Conservation (phyloP, 92 coral and sea anemone species). For the Actinostola sp. region DNA sequence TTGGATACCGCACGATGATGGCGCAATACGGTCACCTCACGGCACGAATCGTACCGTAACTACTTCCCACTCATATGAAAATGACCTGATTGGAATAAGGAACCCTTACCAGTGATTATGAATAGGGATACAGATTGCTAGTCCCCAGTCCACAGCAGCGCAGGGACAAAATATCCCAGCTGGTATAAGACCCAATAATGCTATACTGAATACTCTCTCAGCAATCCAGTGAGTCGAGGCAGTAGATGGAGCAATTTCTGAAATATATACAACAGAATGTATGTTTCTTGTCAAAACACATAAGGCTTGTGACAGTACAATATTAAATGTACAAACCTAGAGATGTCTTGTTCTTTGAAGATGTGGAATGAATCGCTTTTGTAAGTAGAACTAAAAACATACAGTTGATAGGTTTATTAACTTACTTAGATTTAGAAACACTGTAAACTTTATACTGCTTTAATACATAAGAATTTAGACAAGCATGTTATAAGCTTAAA, state of each 20-base stretch:
- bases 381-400: slow-evolving; percentile 34
- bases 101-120: slow-evolving; percentile 94
- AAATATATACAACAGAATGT: neutral
- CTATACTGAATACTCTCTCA: slow-evolving; percentile 82
- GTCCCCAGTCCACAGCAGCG: slow-evolving; percentile 96
- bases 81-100: too few species aligned
- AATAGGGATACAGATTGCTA: slow-evolving; percentile 86
- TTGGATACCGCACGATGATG: too few species aligned
- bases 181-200: slow-evolving; percentile 83
- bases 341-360: slow-evolving; percentile 50
- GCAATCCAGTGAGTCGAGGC: slow-evolving; percentile 91
- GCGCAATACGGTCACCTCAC: too few species aligned
- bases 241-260: slow-evolving; percentile 76
- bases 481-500: neutral
- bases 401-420: too few species aligned
- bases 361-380: slow-evolving; percentile 61
- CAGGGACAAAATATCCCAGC: slow-evolving; percentile 90
- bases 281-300: too few species aligned
- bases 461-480: neutral
- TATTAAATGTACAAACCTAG: slow-evolving; percentile 39
- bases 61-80: too few species aligned
- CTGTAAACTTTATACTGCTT: too few species aligned
- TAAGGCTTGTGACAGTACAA: neutral
- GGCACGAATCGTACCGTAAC: too few species aligned
- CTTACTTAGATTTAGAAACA: too few species aligned